phyloP scores from a whole-genome alignment of 2,113 vertebrate species.

The Brachypodius melanocephalos region DNA sequence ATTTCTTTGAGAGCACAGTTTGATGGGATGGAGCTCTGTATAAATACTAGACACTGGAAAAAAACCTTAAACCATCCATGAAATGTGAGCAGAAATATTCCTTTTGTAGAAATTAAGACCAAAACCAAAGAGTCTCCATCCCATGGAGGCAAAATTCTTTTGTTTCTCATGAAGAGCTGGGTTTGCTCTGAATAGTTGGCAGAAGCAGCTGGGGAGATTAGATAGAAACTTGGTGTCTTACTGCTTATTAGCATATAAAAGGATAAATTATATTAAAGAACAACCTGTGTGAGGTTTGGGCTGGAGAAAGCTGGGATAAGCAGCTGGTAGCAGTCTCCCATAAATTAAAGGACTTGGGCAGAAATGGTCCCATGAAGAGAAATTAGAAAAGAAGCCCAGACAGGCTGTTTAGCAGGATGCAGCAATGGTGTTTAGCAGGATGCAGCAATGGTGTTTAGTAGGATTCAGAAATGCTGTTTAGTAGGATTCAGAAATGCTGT shows the following conservation, averaged over 20 bases:
- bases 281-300: background rate
- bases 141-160: background rate
- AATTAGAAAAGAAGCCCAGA: background rate
- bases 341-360: background rate
- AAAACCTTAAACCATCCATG: background rate
- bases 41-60: background rate
- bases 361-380: background rate
- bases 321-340: background rate
- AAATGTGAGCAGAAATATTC: background rate
- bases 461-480: background rate
- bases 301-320: background rate
- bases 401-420: background rate
- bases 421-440: background rate
- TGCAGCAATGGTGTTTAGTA: background rate
- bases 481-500: no score
- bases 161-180: background rate
- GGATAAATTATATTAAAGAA: background rate
- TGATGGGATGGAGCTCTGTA: background rate
- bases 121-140: background rate
- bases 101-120: background rate
- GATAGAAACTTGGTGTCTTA: background rate
- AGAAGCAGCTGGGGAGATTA: background rate
- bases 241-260: background rate
- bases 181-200: background rate
- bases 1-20: background rate